Conservation (phyloP, 92 coral and sea anemone genomes). For the Phenganax marumi region DNA sequence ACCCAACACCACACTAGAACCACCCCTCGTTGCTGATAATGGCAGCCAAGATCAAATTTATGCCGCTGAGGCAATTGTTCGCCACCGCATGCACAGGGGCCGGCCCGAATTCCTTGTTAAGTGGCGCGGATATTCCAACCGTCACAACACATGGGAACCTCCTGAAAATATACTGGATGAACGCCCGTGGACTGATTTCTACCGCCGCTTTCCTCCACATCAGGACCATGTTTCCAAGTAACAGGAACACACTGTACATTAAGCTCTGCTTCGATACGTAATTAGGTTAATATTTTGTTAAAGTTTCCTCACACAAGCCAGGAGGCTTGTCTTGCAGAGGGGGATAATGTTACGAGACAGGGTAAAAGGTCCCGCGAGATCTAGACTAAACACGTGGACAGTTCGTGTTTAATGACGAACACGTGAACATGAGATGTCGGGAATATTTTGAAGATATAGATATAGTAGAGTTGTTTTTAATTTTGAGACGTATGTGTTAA, state of each 20-base stretch:
- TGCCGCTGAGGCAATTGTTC: constrained; percentile 2
- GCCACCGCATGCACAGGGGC: constrained; percentile 3
- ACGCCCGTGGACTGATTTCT: background rate
- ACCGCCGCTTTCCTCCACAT: background rate
- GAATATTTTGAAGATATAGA: too few species aligned
- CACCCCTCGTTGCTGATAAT: background rate
- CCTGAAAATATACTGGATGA: constrained; percentile 29
- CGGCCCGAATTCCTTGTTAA: constrained; percentile 22
- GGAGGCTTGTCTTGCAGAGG: constrained; percentile 9
- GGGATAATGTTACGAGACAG: background rate
- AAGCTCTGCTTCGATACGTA: background rate
- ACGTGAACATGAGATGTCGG: too few species aligned
- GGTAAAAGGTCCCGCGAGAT: too few species aligned
- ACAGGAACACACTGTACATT: background rate
- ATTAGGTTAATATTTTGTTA: background rate
- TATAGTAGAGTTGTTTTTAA: too few species aligned
- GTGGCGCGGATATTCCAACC: constrained; percentile 25
- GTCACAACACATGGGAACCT: constrained; percentile 45
- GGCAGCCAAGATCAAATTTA: background rate
- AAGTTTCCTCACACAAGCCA: background rate
- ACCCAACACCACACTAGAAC: background rate
- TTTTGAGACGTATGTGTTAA: too few species aligned
- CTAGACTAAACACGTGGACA: too few species aligned
- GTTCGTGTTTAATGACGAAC: too few species aligned
- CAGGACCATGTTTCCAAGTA: background rate